A percentile compares a stretch with the other conserved stretches of the same genome.
Conservation (phyloP, 35 echinoderm and acorn worm genomes). For the Amphiura filiformis region DNA sequence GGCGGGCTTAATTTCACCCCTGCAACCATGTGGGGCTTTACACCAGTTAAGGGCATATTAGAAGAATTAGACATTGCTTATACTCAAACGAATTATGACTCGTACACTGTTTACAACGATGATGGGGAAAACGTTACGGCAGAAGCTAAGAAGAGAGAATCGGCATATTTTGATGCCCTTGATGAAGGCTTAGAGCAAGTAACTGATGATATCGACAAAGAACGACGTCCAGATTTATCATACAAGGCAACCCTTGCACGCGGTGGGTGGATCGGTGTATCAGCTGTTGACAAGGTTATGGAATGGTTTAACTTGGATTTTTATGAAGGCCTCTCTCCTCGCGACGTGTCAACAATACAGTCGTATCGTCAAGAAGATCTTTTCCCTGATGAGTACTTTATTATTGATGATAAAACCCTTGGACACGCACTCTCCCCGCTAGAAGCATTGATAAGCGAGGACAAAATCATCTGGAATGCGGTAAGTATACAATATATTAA, state of each 20-base stretch:
- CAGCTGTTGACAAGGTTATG: background rate
- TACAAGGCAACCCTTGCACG: background rate
- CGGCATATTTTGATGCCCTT: background rate
- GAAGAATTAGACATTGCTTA: background rate
- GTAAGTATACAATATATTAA: too few relatives aligned
- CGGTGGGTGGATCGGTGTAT: background rate
- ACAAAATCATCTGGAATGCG: too few relatives aligned
- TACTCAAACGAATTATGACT: background rate
- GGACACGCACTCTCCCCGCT: too few relatives aligned
- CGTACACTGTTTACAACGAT: background rate
- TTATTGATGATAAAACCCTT: too few relatives aligned
- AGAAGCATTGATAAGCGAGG: too few relatives aligned
- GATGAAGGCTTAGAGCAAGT: background rate
- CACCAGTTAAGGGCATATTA: too few relatives aligned
- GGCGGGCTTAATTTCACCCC: background rate
- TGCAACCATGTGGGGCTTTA: background rate
- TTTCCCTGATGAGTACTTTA: too few relatives aligned
- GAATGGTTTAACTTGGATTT: constrained; percentile 14
- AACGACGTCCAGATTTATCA: constrained; percentile 1
- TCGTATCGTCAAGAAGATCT: background rate
- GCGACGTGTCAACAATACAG: background rate
- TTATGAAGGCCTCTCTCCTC: background rate
- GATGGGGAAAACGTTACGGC: background rate
- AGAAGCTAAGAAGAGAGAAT: too few relatives aligned
- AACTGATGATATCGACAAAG: background rate